phyloP scores from a whole-genome alignment of 2,113 vertebrate species.

The Tretioscincus oriximinensis region DNA sequence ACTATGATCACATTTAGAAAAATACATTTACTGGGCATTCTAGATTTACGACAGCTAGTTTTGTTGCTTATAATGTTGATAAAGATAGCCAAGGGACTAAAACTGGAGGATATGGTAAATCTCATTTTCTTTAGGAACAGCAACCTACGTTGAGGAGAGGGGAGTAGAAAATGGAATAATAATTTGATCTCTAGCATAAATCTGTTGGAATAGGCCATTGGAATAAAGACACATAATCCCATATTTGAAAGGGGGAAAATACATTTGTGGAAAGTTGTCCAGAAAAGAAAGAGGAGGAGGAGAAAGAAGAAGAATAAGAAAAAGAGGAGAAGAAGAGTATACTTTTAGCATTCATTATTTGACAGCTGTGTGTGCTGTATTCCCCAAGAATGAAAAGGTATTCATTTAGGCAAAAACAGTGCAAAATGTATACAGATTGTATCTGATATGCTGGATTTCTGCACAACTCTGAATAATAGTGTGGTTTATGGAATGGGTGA shows the following conservation, averaged over 20 bases:
- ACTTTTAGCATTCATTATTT: not conserved
- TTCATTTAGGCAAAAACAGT: constrained; percentile 43
- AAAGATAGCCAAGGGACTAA: not conserved
- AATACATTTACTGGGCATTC: not conserved
- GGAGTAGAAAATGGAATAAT: constrained; percentile 12
- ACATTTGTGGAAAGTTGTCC: constrained; percentile 19
- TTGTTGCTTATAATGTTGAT: not conserved
- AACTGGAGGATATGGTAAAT: not conserved
- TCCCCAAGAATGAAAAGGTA: constrained; percentile 36
- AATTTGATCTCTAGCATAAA: not conserved
- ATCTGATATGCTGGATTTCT: constrained; percentile 14
- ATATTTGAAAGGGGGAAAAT: constrained; percentile 7
- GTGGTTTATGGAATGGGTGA: constrained; percentile 51
- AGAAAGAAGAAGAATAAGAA: not conserved
- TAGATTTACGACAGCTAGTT: not conserved
- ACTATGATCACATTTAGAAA: not conserved
- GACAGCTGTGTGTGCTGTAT: not conserved
- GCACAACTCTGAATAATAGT: constrained; percentile 1
- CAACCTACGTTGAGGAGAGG: not conserved
- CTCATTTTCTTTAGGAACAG: not conserved
- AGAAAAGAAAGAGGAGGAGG: not conserved
- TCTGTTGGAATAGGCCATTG: not conserved
- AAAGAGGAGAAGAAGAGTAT: not conserved
- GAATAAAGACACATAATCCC: constrained; percentile 13
- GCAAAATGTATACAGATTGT: constrained; percentile 3